Conservation (phyloP, 53 echinoderm and acorn worm species). For the Antedon mediterranea region DNA sequence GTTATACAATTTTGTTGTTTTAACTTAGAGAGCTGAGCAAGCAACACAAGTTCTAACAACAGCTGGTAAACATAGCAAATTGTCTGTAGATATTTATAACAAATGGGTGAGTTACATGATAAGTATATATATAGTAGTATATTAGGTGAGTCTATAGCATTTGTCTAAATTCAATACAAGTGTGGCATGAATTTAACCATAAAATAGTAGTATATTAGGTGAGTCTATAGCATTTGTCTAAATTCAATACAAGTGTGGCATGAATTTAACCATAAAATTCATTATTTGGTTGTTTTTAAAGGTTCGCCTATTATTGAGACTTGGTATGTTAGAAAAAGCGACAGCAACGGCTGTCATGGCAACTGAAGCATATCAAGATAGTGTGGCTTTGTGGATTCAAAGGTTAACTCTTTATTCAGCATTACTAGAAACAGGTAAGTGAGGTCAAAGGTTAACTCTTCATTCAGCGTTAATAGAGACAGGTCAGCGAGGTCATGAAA, state of each 20-base stretch:
- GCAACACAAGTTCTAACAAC: conserved; percentile 23
- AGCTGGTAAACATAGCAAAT: conserved; percentile 18
- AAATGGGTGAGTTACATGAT: conserved; percentile 66
- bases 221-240: too few species aligned
- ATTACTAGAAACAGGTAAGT: not conserved
- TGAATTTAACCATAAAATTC: too few species aligned
- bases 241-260: too few species aligned
- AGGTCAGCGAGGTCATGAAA: too few species aligned
- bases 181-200: too few species aligned
- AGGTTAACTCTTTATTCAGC: conserved; percentile 31
- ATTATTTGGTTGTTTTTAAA: too few species aligned
- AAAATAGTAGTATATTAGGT: too few species aligned
- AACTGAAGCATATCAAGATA: conserved; percentile 31
- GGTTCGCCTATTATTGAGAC: conserved; percentile 13
- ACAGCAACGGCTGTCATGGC: conserved; percentile 35
- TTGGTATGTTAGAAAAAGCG: conserved; percentile 54
- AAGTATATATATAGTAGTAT: too few species aligned
- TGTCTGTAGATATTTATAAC: conserved; percentile 38
- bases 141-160: too few species aligned
- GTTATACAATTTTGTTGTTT: not conserved
- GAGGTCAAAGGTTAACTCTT: conserved; percentile 31
- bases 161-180: too few species aligned
- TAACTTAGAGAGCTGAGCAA: conserved; percentile 46
- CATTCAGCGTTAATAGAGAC: conserved; percentile 4
- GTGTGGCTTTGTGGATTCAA: conserved; percentile 39